Percentiles rank a stretch among this genome's conserved stretches.
phyloP scores from a whole-genome alignment of 2,888 invertebrate genomes.

The Cryptus viduatorius region DNA sequence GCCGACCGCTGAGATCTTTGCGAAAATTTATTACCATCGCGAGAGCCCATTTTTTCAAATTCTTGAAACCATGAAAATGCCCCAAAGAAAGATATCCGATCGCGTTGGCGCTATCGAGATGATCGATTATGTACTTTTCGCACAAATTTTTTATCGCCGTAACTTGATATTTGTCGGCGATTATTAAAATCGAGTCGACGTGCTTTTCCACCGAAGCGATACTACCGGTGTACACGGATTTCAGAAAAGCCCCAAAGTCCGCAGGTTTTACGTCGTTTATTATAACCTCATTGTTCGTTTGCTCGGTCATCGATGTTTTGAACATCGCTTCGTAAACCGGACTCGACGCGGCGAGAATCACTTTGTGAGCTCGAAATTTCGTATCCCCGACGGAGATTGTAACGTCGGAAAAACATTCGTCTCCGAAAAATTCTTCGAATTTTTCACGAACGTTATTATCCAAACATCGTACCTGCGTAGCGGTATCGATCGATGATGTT shows the following conservation, averaged over 20 bases:
- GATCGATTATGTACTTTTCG: neutral
- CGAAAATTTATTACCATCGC: neutral
- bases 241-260: slow-evolving; percentile 5
- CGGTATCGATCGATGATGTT: neutral
- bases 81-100: neutral
- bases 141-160: neutral
- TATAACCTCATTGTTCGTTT: neutral
- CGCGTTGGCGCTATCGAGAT: slow-evolving; percentile 1
- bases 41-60: neutral
- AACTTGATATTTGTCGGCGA: slow-evolving; percentile 20
- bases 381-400: neutral
- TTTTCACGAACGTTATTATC: neutral
- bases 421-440: neutral
- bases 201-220: neutral
- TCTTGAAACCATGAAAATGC: neutral
- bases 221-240: slow-evolving; percentile 9
- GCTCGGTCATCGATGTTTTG: slow-evolving; percentile 2
- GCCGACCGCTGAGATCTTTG: neutral
- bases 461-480: neutral
- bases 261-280: neutral
- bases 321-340: slow-evolving; percentile 11
- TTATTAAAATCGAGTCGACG: neutral
- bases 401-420: slow-evolving; percentile 1
- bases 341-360: slow-evolving; percentile 12
- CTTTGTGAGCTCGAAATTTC: slow-evolving; percentile 12